These are phyloP conservation scores for Chrysolina haemoptera DNA, from an alignment of 2,888 invertebrate species.

Conservation along the genomic window DNA sequence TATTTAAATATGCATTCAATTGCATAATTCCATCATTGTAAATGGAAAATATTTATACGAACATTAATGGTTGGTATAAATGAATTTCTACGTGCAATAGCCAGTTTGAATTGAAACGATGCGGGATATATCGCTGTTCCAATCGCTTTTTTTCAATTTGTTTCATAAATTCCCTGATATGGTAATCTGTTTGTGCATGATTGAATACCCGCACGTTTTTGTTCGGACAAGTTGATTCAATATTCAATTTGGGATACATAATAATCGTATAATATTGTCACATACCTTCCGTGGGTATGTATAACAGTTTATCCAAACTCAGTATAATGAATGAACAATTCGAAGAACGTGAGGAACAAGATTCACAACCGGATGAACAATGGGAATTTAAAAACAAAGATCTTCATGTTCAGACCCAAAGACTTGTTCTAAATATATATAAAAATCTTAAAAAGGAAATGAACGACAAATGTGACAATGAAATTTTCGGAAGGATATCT, in stretches of 20 bases:
- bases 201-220: background rate
- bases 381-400: too few relatives aligned
- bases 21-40: background rate
- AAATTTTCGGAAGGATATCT: too few relatives aligned
- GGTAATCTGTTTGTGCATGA: background rate
- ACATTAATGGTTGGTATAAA: background rate
- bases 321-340: too few relatives aligned
- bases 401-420: too few relatives aligned
- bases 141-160: slow-evolving; percentile 1
- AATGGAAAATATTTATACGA: slow-evolving; percentile 3
- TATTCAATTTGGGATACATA: background rate
- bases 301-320: too few relatives aligned
- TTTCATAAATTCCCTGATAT: background rate
- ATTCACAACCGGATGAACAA: too few relatives aligned
- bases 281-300: too few relatives aligned
- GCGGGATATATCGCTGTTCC: background rate
- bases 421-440: too few relatives aligned
- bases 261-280: background rate
- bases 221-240: background rate
- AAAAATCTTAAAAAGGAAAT: too few relatives aligned
- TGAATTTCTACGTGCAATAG: background rate
- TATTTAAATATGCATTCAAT: background rate
- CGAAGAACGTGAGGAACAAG: too few relatives aligned
- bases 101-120: background rate
- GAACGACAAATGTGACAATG: too few relatives aligned